These are phyloP conservation scores for Drosophila setosimentum DNA, from an alignment of 2,888 invertebrate species.

Conservation along the genomic window DNA sequence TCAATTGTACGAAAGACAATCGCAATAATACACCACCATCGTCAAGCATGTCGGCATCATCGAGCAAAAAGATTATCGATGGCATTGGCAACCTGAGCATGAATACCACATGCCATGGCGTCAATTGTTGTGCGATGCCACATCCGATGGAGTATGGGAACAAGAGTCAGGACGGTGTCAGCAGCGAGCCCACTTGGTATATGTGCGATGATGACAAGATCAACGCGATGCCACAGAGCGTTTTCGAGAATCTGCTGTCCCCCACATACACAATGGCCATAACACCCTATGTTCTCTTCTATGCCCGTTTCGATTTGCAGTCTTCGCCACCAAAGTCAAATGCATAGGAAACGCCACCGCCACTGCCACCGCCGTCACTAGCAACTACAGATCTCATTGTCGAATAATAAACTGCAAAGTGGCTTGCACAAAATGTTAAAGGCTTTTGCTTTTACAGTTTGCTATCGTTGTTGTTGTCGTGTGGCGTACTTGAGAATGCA, in stretches of 20 bases:
- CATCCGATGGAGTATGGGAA: too few species aligned
- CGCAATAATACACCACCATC: slow-evolving; percentile 67
- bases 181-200: slow-evolving; percentile 88
- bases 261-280: slow-evolving; percentile 91
- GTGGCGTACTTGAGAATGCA: background rate
- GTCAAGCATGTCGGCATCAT: slow-evolving; percentile 72
- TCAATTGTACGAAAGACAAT: slow-evolving; percentile 87
- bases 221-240: slow-evolving; percentile 90
- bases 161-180: slow-evolving; percentile 78
- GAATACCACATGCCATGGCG: slow-evolving; percentile 86
- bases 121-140: slow-evolving; percentile 88
- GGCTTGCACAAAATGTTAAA: slow-evolving; percentile 79
- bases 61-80: too few species aligned
- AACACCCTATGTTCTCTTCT: slow-evolving; percentile 94
- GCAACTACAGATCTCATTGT: slow-evolving; percentile 73
- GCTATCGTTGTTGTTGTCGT: background rate
- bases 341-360: slow-evolving; percentile 59
- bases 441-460: background rate
- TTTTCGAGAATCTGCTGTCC: slow-evolving; percentile 92
- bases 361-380: slow-evolving; percentile 16
- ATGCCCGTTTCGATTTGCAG: slow-evolving; percentile 88
- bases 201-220: slow-evolving; percentile 96
- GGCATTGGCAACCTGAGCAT: too few species aligned
- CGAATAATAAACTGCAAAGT: slow-evolving; percentile 75
- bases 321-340: slow-evolving; percentile 52